phyloP scores from a whole-genome alignment of 2,113 vertebrate genomes.

The Toxostoma redivivum region DNA sequence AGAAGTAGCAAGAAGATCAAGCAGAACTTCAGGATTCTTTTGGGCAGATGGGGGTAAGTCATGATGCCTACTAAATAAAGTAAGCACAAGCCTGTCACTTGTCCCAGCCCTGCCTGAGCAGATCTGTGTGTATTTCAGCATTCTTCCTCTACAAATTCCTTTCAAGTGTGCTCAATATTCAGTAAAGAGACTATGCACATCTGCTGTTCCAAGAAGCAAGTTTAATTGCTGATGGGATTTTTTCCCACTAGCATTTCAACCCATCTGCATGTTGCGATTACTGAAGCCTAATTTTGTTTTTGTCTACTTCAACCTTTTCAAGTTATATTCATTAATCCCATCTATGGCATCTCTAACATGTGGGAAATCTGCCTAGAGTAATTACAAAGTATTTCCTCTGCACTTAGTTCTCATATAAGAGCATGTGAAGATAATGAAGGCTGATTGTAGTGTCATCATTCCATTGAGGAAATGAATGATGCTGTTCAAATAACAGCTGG shows the following conservation, averaged over 20 bases:
- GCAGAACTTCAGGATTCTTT: background rate
- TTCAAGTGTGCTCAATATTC: conserved; percentile 59
- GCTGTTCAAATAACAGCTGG: conserved; percentile 62
- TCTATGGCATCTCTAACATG: conserved; percentile 66
- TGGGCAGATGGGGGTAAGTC: background rate
- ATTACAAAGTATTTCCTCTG: conserved; percentile 69
- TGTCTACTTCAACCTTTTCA: conserved; percentile 67
- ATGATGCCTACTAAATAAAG: background rate
- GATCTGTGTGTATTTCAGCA: background rate
- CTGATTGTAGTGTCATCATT: conserved; percentile 62
- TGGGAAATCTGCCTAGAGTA: conserved; percentile 68
- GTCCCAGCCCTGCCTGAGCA: background rate
- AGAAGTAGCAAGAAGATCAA: background rate
- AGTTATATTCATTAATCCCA: conserved; percentile 71
- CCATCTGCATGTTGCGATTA: conserved; percentile 69
- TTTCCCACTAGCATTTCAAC: conserved; percentile 66
- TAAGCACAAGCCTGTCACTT: background rate
- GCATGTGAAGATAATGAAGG: conserved; percentile 66
- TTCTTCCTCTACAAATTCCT: conserved; percentile 33
- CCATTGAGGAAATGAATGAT: conserved; percentile 38
- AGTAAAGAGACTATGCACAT: conserved; percentile 53
- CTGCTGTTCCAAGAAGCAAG: conserved; percentile 71
- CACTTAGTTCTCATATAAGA: conserved; percentile 62
- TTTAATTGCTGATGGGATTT: conserved; percentile 73
- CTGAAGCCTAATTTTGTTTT: conserved; percentile 61